Base-by-base conservation (phyloP, 2,797 vertebrate species). In the Neoniphon sammara region DNA sequence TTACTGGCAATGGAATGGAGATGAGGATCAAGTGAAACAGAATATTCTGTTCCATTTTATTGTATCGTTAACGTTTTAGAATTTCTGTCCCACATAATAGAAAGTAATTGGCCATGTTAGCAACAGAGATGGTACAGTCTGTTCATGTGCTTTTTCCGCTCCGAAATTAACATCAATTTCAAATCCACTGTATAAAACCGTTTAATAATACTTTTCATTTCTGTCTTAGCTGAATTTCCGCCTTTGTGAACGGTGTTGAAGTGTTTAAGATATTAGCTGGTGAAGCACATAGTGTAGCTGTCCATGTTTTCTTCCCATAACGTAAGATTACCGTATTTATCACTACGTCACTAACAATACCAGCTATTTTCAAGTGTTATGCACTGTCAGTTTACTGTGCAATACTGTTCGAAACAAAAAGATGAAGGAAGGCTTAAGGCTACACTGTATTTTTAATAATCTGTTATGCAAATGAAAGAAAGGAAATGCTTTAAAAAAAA, bases 391-490 rank as follows among this genome's bases (percentile, higher is more conserved):
- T 78, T 58, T 39, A 70, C 72, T 64, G 81, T 90, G 85, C 81
- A 90, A 87, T 85, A 83, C 61, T 78, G 66, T 85, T 66, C 53
- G 1, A 78, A 75, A 55, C 44, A 55, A 73, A 78, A 73, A 74
- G 57, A 79, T 46, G 44, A 64, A 42, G 79, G 65, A 80, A 18
- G 4, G 57, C 67, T 75, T 62, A 80, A 18, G 4, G 57, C 67
- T 75, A 70, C 34, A 56, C 42, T 62, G n/a, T 87, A 59, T 74
- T 78, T 86, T 59, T 55, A 71, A 77, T 73, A 12, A 73, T 47
- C 61, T 80, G 67, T 86, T 91, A 89, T 88, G 88, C 82, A 91
- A 91, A 80, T 65, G 1, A 71, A 20, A 81, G 25, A 67, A 73
- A 69, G 42, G 39, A 75, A 75, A 61, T 69, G 55, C 50, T 74